A percentile compares a stretch with the other conserved stretches of the same genome.
Conservation (phyloP, 1,140 invertebrate genomes). For the Akabosia matsudoensis region DNA sequence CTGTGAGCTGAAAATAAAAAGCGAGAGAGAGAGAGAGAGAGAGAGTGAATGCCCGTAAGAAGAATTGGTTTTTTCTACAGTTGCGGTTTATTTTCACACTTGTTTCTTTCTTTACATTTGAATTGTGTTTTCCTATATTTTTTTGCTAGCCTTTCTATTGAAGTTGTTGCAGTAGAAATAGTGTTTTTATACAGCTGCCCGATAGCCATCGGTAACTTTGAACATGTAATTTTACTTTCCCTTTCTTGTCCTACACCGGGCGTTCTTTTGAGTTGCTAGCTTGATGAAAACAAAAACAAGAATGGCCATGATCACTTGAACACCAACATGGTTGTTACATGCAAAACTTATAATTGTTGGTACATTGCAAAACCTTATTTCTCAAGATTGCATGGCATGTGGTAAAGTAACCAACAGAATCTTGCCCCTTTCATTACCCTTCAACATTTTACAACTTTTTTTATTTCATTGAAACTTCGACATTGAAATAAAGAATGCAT, state of each 20-base stretch:
- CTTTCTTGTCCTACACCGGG: neutral
- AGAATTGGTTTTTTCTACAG: neutral
- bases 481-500: too few relatives aligned
- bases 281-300: neutral
- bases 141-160: too few relatives aligned
- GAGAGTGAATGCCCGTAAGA: neutral
- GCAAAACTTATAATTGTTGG: neutral
- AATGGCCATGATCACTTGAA: neutral
- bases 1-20: neutral
- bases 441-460: neutral
- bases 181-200: too few relatives aligned
- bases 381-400: too few relatives aligned
- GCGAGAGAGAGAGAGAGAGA: too few relatives aligned
- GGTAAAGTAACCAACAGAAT: too few relatives aligned
- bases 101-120: too few relatives aligned
- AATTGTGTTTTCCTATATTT: too few relatives aligned
- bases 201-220: too few relatives aligned
- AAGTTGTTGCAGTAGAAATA: too few relatives aligned
- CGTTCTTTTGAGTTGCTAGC: neutral
- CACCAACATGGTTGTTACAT: neutral
- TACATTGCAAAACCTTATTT: neutral
- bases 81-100: neutral
- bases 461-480: too few relatives aligned
- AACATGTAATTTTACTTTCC: neutral
- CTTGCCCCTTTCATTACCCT: neutral